phyloP scores from a whole-genome alignment of 2,113 vertebrate species.

The Rhabdomys dilectus region DNA sequence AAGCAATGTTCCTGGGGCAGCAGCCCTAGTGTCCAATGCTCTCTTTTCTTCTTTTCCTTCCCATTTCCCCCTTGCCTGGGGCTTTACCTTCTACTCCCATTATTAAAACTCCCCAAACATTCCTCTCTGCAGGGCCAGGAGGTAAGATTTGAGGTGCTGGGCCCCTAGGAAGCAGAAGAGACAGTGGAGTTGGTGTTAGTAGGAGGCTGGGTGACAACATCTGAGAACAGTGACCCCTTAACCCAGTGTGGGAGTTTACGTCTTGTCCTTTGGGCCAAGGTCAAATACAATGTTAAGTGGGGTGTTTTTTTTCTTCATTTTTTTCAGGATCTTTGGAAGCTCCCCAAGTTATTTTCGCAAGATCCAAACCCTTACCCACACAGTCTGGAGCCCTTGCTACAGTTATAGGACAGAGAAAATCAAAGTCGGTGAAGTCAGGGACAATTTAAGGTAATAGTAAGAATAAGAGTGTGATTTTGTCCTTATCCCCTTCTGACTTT shows the following conservation, averaged over 20 bases:
- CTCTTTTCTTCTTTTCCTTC: not conserved
- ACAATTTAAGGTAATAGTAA: constrained; percentile 83
- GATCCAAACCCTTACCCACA: constrained; percentile 83
- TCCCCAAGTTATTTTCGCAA: constrained; percentile 84
- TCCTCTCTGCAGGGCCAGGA: not conserved
- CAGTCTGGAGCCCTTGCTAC: constrained; percentile 77
- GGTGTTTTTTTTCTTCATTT: constrained; percentile 76
- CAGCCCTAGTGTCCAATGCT: not conserved
- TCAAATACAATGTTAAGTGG: constrained; percentile 73
- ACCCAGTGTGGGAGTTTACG: constrained; percentile 52
- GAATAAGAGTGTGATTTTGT: constrained; percentile 62
- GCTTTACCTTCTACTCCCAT: not conserved
- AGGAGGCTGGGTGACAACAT: not conserved
- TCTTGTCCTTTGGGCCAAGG: constrained; percentile 59
- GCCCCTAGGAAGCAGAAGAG: not conserved
- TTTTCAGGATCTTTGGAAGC: constrained; percentile 83
- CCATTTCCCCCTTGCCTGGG: too few species aligned
- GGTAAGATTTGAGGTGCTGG: constrained; percentile 2
- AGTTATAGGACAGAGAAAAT: constrained; percentile 82
- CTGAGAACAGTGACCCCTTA: not conserved
- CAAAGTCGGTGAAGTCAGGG: constrained; percentile 82
- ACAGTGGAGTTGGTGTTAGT: not conserved
- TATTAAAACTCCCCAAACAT: not conserved
- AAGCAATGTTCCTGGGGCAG: not conserved
- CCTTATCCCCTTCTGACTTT: constrained; percentile 61